These are phyloP conservation scores for Otolemur garnettii DNA, from an alignment of 2,113 vertebrate genomes.

Conservation along the genomic window DNA sequence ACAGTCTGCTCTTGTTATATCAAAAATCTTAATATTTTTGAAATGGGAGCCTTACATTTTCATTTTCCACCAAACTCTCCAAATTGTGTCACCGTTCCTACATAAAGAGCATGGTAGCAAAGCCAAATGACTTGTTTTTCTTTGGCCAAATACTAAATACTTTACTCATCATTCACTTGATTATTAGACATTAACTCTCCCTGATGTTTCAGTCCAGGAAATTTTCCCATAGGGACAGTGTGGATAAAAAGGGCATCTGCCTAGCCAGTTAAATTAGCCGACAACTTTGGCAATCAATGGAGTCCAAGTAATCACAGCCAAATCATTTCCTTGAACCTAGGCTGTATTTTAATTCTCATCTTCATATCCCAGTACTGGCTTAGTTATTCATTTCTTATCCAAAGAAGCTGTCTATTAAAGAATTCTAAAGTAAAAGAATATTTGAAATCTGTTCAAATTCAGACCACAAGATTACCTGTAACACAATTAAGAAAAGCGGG, in stretches of 20 bases:
- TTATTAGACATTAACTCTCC: neutral
- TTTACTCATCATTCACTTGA: neutral
- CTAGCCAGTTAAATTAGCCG: neutral
- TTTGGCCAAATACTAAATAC: neutral
- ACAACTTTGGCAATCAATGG: neutral
- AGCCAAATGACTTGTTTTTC: neutral
- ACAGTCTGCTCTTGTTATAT: neutral
- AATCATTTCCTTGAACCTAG: neutral
- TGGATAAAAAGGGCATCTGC: neutral
- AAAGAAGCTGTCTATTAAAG: neutral
- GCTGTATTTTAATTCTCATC: neutral
- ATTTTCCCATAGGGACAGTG: neutral
- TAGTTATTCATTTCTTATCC: neutral
- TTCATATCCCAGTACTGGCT: neutral
- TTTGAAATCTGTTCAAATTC: slow-evolving; percentile 31
- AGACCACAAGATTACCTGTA: neutral
- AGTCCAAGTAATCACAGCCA: neutral
- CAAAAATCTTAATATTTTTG: slow-evolving; percentile 28
- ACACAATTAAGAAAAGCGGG: neutral
- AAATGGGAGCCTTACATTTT: neutral
- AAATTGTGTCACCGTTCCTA: neutral
- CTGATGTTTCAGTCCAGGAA: neutral
- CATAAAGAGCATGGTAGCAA: neutral
- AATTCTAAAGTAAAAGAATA: neutral
- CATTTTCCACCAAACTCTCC: neutral